Percentiles rank a stretch among this genome's conserved stretches.
Conservation (phyloP, 2,797 vertebrate species). For the Morelia viridis region DNA sequence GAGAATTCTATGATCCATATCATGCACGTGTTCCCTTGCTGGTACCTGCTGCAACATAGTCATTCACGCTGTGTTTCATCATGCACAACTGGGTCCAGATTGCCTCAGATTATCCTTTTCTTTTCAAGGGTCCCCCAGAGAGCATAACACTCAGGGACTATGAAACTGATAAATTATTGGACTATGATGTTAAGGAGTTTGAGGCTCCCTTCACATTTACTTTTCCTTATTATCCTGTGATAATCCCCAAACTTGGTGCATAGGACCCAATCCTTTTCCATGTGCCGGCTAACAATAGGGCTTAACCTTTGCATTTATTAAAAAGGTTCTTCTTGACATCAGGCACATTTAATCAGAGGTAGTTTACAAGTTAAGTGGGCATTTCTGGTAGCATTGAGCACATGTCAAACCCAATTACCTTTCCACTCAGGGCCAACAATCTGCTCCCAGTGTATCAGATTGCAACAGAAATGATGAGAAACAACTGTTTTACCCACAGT, state of each 20-base stretch:
- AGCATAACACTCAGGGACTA: background rate
- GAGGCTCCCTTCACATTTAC: background rate
- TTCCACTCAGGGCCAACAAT: background rate
- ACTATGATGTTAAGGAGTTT: background rate
- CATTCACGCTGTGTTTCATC: background rate
- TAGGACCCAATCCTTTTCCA: background rate
- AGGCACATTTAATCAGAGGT: background rate
- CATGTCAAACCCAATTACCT: background rate
- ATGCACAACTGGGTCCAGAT: background rate
- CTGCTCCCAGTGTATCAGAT: background rate
- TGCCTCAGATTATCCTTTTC: background rate
- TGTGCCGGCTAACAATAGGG: background rate
- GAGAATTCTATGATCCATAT: background rate
- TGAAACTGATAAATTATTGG: background rate
- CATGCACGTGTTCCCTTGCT: background rate
- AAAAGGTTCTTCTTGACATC: background rate
- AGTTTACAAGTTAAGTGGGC: background rate
- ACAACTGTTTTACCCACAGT: background rate
- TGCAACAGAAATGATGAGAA: background rate
- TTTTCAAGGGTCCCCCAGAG: background rate
- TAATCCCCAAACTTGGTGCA: background rate
- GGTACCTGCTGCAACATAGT: background rate
- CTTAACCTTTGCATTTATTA: background rate
- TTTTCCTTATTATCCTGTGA: background rate
- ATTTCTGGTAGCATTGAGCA: background rate